phyloP scores from a whole-genome alignment of 2,888 invertebrate species.

The Pogonocherus hispidulus region DNA sequence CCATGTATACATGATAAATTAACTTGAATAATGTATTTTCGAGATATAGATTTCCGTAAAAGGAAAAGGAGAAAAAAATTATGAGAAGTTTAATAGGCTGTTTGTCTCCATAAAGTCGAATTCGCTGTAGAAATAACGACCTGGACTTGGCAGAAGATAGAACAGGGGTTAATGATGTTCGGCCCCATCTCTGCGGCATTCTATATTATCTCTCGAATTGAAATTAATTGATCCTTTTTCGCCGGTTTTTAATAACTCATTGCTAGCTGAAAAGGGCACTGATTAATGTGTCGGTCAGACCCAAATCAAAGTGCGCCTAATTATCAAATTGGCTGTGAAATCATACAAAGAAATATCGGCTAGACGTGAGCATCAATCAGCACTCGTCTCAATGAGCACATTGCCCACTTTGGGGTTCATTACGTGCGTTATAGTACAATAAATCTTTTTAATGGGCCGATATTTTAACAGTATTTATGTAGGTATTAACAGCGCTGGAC shows the following conservation, averaged over 20 bases:
- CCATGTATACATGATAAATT: too few relatives aligned
- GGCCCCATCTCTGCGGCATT: too few relatives aligned
- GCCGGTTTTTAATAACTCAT: not conserved
- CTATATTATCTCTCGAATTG: too few relatives aligned
- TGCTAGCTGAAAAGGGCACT: not conserved
- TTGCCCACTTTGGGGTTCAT: not conserved
- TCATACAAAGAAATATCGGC: not conserved
- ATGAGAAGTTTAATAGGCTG: slow-evolving; percentile 14
- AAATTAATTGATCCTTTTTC: too few relatives aligned
- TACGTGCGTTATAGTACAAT: not conserved
- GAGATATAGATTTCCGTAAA: too few relatives aligned
- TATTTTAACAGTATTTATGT: not conserved
- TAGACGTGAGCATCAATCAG: not conserved
- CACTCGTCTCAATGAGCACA: not conserved
- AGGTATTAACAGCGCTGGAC: not conserved
- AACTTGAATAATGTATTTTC: too few relatives aligned
- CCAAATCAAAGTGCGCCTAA: not conserved
- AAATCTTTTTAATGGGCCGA: not conserved
- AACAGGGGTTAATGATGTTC: too few relatives aligned
- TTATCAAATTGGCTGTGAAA: not conserved
- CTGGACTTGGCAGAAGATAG: not conserved
- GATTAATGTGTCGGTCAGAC: not conserved
- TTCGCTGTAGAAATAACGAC: not conserved
- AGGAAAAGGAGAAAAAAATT: too few relatives aligned
- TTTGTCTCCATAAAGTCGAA: slow-evolving; percentile 19